Conservation (phyloP, 2,113 vertebrate species). For the Mystacornis crossleyi region DNA sequence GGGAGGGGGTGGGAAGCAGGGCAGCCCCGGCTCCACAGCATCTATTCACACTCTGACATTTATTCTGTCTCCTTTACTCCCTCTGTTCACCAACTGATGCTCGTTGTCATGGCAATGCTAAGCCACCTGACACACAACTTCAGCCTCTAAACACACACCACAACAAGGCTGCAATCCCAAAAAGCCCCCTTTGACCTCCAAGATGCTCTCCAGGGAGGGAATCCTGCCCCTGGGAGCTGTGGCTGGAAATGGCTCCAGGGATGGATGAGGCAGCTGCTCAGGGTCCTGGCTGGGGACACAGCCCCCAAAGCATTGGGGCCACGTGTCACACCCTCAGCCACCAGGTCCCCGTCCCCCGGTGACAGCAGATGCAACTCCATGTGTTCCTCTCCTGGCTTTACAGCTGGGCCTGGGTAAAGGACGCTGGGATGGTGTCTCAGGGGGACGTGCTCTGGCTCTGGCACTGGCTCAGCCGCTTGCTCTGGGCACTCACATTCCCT, state of each 20-base stretch:
- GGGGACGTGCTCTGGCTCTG: rapidly evolving
- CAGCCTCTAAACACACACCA: conserved; percentile 30
- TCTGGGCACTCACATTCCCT: background rate
- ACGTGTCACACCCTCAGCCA: background rate
- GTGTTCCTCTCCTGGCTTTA: background rate
- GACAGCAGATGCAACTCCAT: rapidly evolving
- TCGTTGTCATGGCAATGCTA: conserved; percentile 48
- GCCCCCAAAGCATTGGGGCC: background rate
- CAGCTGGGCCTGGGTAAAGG: background rate
- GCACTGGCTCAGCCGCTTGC: background rate
- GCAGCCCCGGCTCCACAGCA: background rate
- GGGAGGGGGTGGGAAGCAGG: background rate
- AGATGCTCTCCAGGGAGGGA: background rate
- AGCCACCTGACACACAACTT: conserved; percentile 64
- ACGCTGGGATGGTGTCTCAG: background rate
- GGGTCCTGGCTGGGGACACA: background rate
- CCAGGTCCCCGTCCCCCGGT: rapidly evolving
- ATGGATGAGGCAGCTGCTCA: background rate
- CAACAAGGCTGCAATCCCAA: background rate
- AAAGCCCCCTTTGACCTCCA: background rate
- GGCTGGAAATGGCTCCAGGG: background rate
- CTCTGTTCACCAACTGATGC: conserved; percentile 68
- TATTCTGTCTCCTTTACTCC: conserved; percentile 61
- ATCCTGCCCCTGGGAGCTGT: rapidly evolving
- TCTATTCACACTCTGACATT: conserved; percentile 64